These are phyloP conservation scores for Hippocampus abdominalis DNA, from an alignment of 2,113 vertebrate genomes.

Conservation along the genomic window DNA sequence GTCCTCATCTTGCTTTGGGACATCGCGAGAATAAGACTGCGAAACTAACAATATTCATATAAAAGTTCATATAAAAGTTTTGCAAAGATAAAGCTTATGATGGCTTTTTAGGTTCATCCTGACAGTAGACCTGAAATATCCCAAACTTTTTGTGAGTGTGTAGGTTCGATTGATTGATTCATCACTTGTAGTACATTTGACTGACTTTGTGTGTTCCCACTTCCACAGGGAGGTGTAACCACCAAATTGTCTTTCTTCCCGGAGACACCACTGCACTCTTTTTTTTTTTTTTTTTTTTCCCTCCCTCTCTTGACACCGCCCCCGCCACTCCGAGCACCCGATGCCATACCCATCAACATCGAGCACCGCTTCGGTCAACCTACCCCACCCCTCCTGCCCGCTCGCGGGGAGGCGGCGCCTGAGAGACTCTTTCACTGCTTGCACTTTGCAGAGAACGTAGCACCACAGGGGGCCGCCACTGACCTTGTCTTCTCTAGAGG, in stretches of 20 bases:
- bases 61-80: no score
- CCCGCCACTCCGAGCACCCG: neutral
- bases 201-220: neutral
- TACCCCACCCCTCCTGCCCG: neutral
- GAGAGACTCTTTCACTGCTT: conserved; percentile 62
- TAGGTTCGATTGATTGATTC: neutral
- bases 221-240: conserved; percentile 73
- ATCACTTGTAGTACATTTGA: neutral
- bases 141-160: neutral
- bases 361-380: neutral
- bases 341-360: neutral
- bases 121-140: neutral
- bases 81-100: no score
- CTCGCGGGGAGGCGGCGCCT: conserved; percentile 34
- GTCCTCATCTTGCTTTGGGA: no score
- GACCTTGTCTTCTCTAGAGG: neutral
- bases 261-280: conserved; percentile 62
- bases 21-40: no score
- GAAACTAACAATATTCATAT: no score
- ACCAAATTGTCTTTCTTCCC: conserved; percentile 30
- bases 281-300: conserved; percentile 47
- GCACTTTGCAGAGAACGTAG: conserved; percentile 75
- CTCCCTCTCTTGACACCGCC: conserved; percentile 22
- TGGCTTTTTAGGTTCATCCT: no score
- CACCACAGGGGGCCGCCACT: conserved; percentile 30